phyloP scores from a whole-genome alignment of 1,140 invertebrate genomes.

The Drosophila busckii region DNA sequence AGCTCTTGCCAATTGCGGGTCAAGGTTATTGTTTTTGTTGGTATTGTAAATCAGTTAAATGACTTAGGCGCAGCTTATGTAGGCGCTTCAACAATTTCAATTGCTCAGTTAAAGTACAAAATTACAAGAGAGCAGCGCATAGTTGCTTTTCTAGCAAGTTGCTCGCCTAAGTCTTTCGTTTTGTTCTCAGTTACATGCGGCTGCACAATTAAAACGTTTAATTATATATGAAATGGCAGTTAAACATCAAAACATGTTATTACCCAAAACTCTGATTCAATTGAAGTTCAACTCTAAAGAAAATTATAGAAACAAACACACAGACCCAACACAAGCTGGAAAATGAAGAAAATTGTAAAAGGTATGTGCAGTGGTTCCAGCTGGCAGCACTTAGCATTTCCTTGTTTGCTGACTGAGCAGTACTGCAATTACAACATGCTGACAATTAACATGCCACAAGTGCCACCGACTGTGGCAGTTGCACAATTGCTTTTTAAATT shows the following conservation, averaged over 20 bases:
- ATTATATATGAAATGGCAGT: conserved; percentile 46
- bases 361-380: conserved; percentile 59
- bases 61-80: conserved; percentile 9
- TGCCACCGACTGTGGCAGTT: conserved; percentile 36
- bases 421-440: conserved; percentile 64
- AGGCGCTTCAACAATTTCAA: conserved; percentile 22
- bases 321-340: conserved; percentile 1
- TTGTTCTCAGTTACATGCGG: conserved; percentile 38
- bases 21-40: no score
- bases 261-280: conserved; percentile 51
- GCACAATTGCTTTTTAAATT: neutral
- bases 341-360: conserved; percentile 34
- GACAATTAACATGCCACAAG: conserved; percentile 70
- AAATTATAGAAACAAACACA: conserved; percentile 5
- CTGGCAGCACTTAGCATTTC: conserved; percentile 70
- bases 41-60: no score
- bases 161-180: conserved; percentile 36
- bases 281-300: conserved; percentile 32
- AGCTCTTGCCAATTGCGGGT: conserved; percentile 49
- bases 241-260: conserved; percentile 43
- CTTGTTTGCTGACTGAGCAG: conserved; percentile 36
- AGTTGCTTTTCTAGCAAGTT: conserved; percentile 43
- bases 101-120: conserved; percentile 21
- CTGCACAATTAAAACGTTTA: conserved; percentile 45
- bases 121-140: conserved; percentile 7